Base-by-base conservation (phyloP, 2,888 invertebrate species). In the Brachycybe producta region DNA sequence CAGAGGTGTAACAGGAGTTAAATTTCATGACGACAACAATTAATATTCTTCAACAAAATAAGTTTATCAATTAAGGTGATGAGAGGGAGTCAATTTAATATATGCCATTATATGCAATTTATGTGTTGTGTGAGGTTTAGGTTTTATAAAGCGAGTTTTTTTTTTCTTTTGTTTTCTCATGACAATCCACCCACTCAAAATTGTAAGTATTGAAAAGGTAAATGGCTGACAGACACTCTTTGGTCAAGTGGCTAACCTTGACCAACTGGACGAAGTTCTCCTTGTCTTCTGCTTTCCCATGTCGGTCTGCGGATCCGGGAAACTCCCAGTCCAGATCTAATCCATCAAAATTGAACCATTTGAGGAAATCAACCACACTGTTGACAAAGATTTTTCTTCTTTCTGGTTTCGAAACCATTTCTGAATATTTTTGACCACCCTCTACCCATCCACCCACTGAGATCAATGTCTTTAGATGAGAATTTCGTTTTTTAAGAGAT, bases 311-410 rank as follows among this genome's bases (percentile, higher is more conserved):
- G 13, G 61, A 62, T 5, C 57, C 59, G 8, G 66, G 66, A 52
- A 67, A 66, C 52, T 66, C 66, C 66, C 66, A 67, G 49, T 67
- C 66, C 42, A 66, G 60, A 51, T 66, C 66, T 28, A 66, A 60
- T n/a, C 66, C 66, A 51, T 66, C 66, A 46, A 66, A 66, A 21
- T 58, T 60, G 56, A 62, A 61, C 35, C 60, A 58, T 35, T 62
- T 55, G 11, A 63, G 58, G 52, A 64, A 65, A 13, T 52, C 54
- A 23, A 64, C 60, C 5, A 65, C 60, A 8, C 65, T 64, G 42
- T 62, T 57, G 42, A 65, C 61, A 56, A 67, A 66, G 4, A 57
- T 58, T 45, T 57, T 54, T 39, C 69, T 55, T 4, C 57, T 56
- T 2, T 57, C 56, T 24, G 55, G 39, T 8, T 58, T 59, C 2